Conservation (phyloP, 2,797 vertebrate genomes). For the Sebastes trivittatus region DNA sequence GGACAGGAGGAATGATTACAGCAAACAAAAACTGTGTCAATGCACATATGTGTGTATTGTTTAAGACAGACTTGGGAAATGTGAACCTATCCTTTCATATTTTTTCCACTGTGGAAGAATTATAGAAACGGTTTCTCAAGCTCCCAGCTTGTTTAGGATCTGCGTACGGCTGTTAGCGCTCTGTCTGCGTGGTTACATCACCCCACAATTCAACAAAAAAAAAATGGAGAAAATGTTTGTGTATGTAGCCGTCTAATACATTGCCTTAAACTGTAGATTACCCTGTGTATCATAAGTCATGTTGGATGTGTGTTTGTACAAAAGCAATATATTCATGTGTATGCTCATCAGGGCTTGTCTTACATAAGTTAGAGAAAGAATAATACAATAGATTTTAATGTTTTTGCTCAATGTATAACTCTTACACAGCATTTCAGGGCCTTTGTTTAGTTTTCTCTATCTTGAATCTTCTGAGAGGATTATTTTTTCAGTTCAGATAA, state of each 20-base stretch:
- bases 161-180: not conserved
- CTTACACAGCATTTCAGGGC: not conserved
- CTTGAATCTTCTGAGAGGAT: constrained; percentile 37
- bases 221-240: not conserved
- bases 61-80: not conserved
- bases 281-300: not conserved
- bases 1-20: not conserved
- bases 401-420: not conserved
- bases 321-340: constrained; percentile 69
- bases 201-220: not conserved
- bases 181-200: not conserved
- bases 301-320: constrained; percentile 39
- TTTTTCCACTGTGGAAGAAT: not conserved
- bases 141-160: not conserved
- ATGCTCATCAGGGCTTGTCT: constrained; percentile 29
- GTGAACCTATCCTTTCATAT: not conserved
- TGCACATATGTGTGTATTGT: not conserved
- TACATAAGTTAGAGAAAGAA: not conserved
- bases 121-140: not conserved
- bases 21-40: not conserved
- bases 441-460: constrained; percentile 39
- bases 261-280: constrained; percentile 68
- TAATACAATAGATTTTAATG: not conserved
- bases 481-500: constrained; percentile 47
- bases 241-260: not conserved